Conservation (phyloP, 2,888 invertebrate species). For the Choristoneura rosaceana region DNA sequence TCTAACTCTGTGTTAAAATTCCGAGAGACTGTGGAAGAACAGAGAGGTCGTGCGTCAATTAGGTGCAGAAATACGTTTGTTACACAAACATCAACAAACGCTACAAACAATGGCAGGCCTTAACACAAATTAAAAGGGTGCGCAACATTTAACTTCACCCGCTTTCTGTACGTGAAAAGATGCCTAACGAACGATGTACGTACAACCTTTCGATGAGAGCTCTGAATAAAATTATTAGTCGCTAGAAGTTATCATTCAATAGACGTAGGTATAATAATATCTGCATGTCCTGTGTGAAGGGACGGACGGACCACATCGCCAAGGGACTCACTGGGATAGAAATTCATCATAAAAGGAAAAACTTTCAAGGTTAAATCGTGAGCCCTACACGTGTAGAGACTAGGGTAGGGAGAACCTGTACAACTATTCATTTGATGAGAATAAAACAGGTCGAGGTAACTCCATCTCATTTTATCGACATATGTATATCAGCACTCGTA, state of each 20-base stretch:
- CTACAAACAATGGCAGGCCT: slow-evolving; percentile 27
- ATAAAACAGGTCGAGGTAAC: slow-evolving; percentile 19
- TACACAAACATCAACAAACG: slow-evolving; percentile 23
- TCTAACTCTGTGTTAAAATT: slow-evolving; percentile 1
- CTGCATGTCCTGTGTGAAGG: slow-evolving; percentile 11
- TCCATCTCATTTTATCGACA: slow-evolving; percentile 44
- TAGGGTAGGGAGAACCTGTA: slow-evolving; percentile 6
- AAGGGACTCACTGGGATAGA: slow-evolving; percentile 22
- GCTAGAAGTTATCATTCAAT: slow-evolving; percentile 14
- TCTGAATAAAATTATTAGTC: slow-evolving; percentile 21
- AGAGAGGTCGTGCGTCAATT: slow-evolving; percentile 20
- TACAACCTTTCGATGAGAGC: background rate
- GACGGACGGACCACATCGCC: slow-evolving; percentile 17
- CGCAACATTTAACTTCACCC: slow-evolving; percentile 22
- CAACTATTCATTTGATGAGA: slow-evolving; percentile 14
- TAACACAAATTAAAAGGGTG: slow-evolving; percentile 38
- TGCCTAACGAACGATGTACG: background rate
- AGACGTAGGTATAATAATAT: slow-evolving; percentile 14
- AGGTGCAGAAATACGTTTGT: slow-evolving; percentile 29
- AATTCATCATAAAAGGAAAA: slow-evolving; percentile 35
- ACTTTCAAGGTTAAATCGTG: slow-evolving; percentile 28
- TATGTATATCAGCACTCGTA: slow-evolving; percentile 55
- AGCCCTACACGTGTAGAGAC: slow-evolving; percentile 26
- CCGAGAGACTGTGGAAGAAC: background rate
- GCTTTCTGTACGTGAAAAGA: slow-evolving; percentile 36